Conservation (phyloP, 2,797 vertebrate genomes). For the Oceanodroma leucorhoa region DNA sequence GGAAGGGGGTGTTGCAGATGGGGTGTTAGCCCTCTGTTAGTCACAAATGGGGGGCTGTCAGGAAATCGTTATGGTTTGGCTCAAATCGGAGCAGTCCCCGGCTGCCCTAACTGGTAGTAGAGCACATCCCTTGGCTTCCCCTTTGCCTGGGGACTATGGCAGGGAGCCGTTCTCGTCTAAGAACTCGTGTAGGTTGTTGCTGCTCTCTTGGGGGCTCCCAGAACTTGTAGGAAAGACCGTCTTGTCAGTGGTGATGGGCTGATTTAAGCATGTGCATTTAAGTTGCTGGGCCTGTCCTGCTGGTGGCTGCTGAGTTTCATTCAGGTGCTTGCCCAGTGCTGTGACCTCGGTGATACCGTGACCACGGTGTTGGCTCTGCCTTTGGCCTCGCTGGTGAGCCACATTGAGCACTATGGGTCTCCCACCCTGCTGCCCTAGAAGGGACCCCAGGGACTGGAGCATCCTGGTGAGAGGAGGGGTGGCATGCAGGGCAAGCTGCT, state of each 20-base stretch:
- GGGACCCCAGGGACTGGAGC: background rate
- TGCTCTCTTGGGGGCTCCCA: background rate
- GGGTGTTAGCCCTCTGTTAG: background rate
- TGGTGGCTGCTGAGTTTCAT: background rate
- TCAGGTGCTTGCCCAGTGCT: background rate
- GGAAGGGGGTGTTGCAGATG: background rate
- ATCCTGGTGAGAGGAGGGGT: background rate
- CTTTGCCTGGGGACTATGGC: rapidly evolving
- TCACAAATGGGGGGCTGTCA: background rate
- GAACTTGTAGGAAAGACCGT: background rate
- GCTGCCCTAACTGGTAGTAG: background rate
- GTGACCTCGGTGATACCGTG: background rate
- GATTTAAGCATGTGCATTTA: background rate
- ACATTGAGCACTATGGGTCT: rapidly evolving
- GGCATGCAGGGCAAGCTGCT: background rate
- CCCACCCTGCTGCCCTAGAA: background rate
- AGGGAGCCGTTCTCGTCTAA: background rate
- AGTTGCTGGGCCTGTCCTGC: background rate
- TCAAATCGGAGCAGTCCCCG: background rate
- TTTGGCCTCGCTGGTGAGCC: background rate
- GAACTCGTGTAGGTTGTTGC: background rate
- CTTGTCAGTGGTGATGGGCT: background rate
- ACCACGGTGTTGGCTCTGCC: background rate
- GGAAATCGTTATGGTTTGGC: background rate
- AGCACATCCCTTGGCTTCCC: background rate